Evolutionary conservation across 2,888 invertebrate genomes (phyloP).

Genomic region (Tryphoninae sp.): DNA sequence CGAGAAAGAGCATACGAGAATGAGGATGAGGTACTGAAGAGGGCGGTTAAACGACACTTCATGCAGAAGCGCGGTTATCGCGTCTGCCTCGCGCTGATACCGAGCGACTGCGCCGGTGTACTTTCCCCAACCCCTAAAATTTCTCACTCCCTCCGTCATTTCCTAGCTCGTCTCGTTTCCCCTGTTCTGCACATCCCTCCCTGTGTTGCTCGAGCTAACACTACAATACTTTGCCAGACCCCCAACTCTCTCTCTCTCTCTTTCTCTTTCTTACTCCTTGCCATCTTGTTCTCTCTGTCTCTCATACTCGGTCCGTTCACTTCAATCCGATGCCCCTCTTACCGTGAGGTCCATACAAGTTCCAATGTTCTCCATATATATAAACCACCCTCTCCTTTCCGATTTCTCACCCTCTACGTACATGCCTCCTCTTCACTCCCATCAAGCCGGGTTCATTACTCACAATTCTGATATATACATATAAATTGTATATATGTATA

Average conservation of each 20-base stretch:
- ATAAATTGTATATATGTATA: too few relatives aligned
- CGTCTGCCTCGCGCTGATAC: slow-evolving; percentile 73
- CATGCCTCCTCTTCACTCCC: slow-evolving; percentile 65
- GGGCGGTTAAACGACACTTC: slow-evolving; percentile 72
- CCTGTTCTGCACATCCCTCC: slow-evolving; percentile 23
- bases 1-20: slow-evolving; percentile 17
- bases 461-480: slow-evolving; percentile 65
- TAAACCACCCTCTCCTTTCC: slow-evolving; percentile 2
- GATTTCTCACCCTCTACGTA: slow-evolving; percentile 26
- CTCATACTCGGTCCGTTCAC: slow-evolving; percentile 43
- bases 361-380: background rate
- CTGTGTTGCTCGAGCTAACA: slow-evolving; percentile 28
- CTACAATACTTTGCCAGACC: slow-evolving; percentile 26
- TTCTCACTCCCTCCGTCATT: slow-evolving; percentile 25
- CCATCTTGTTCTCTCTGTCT: slow-evolving; percentile 49
- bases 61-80: slow-evolving; percentile 73
- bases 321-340: slow-evolving; percentile 5
- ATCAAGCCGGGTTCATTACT: slow-evolving; percentile 70
- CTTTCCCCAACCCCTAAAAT: slow-evolving; percentile 40
- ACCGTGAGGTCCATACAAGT: background rate
- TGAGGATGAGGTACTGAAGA: slow-evolving; percentile 59
- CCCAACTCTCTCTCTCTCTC: slow-evolving; percentile 43
- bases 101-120: slow-evolving; percentile 56
- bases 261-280: slow-evolving; percentile 13
- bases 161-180: slow-evolving; percentile 43